Base-by-base conservation (phyloP, 1,140 invertebrate genomes). In the Dolichoris vasculosae region DNA sequence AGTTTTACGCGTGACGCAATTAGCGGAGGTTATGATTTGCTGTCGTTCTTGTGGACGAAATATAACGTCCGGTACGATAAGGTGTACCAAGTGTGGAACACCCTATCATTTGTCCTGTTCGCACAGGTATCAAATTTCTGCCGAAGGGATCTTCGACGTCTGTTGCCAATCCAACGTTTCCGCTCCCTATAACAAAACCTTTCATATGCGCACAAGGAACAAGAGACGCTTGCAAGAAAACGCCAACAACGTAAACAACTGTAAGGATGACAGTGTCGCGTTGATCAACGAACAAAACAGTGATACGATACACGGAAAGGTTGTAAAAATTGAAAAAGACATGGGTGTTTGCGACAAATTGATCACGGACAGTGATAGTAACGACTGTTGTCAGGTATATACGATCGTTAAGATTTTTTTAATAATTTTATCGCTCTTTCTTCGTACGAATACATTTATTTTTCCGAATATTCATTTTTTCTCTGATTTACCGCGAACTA, bases 41-140 rank as follows among this genome's bases (percentile, higher is more conserved):
- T 84, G 83, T 67, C 43, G 67, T 7, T 84, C 83, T 23, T 84
- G 83, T 38, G 77, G 83, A 30, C 83, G 77, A 73, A 71, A 79
- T 26, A 84, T 84, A 46, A 1, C 63, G 75, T 84, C 83, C 64
- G 83, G 77, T 23, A 59, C 67, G 20, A 79, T 84, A 9, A 20
- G 69, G 15, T 85, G 84, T 17, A 55, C 64, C 0, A 71, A 64
- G 2, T 85, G 77, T 46, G 1, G 48, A 26, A 40, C 46, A 1
- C 77, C 84, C 0, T 85, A 55, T 46, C 84, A 85, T 32, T 15
- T 81, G 8, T 81, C 77, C 0, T 85, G 77, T 23, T 81, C 84
- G n/a, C 77, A 80, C 32, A 67, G 67, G n/a, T 81, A 81, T 43
- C 48, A 81, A 64, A 84, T 79, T n/a, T 71, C 59, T n/a, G 13